Base-by-base conservation (phyloP, 2,888 invertebrate species). In the Epistrophe eligans region DNA sequence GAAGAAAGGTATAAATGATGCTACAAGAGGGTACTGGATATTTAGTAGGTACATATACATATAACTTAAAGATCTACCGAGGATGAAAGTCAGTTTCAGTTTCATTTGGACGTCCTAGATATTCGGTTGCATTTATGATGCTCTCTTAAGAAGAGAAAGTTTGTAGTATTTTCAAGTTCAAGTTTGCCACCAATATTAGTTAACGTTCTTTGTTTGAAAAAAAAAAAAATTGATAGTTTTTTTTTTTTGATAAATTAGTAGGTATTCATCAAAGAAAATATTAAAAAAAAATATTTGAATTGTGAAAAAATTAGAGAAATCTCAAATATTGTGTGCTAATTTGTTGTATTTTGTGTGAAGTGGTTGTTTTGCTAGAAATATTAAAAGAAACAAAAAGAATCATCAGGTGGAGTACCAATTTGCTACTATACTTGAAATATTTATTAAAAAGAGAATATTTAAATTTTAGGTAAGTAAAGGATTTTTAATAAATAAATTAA, bases 1-100 rank as follows among this genome's bases (percentile, higher is more conserved):
- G 3, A 55, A 66, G 58, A 48, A 40, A 50, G 50, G 24, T 55
- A 24, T 35, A 57, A 55, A 50, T n/a, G 24, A 52, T 28, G 38
- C 62, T 64, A n/a, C 67, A 50, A 15, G 8, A 45, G 45, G 50
- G 48, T 50, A 52, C 52, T 67, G 67, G 79, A 28, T 48, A 17
- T 35, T 19, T 50, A 17, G 15, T 10, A 48, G 32, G 10, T 45
- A 24, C 24, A 64, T 19, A 3, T 64, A 32, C 76, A 74, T 64
- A 32, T 79, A 74, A 52, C 71, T n/a, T 40, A 64, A 84, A 62
- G 76, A 60, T 64, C 64, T 35, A 57, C 73, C 77, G 77, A 81
- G 35, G 77, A 85, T 70, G 84, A 74, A 85, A 85, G 81, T 85
- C 84, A 71, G 70, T 85, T 85, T 87, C 87, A 87, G 87, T 87